Evolutionary conservation across 2,113 vertebrate species (phyloP).

Genomic region (Seriola aureovittata): DNA sequence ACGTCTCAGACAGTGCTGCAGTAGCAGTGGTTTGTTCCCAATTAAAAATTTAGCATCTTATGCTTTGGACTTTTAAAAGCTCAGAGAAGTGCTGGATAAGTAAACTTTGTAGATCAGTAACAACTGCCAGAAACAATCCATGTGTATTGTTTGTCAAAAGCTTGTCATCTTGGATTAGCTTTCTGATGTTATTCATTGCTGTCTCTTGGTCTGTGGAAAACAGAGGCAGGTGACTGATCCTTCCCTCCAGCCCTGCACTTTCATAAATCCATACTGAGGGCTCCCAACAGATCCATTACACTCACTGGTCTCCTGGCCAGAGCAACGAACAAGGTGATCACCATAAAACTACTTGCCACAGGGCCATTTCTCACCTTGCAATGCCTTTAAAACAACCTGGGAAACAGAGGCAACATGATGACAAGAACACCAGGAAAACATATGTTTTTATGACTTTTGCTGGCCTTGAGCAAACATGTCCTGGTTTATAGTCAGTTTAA

Average conservation of each 20-base stretch:
- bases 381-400: slow-evolving; percentile 66
- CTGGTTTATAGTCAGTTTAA: slow-evolving; percentile 29
- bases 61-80: slow-evolving; percentile 18
- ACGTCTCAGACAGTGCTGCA: slow-evolving; percentile 13
- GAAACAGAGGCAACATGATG: slow-evolving; percentile 51
- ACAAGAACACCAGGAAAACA: slow-evolving; percentile 32
- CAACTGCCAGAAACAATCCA: slow-evolving; percentile 29
- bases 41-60: slow-evolving; percentile 18
- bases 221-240: slow-evolving; percentile 86
- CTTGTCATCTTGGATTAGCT: slow-evolving; percentile 85
- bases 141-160: slow-evolving; percentile 82
- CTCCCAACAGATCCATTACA: slow-evolving; percentile 87
- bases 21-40: slow-evolving; percentile 18
- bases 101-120: slow-evolving; percentile 44
- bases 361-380: slow-evolving; percentile 71
- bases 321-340: slow-evolving; percentile 88
- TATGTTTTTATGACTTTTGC: slow-evolving; percentile 8
- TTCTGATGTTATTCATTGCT: slow-evolving; percentile 82
- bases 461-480: slow-evolving; percentile 27
- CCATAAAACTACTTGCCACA: slow-evolving; percentile 81
- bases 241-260: slow-evolving; percentile 67
- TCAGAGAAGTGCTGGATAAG: slow-evolving; percentile 28
- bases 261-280: slow-evolving; percentile 89
- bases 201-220: slow-evolving; percentile 75
- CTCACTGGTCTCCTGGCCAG: slow-evolving; percentile 89